These are phyloP conservation scores for Drosophila melanosoma DNA, from an alignment of 2,888 invertebrate species.

Conservation along the genomic window DNA sequence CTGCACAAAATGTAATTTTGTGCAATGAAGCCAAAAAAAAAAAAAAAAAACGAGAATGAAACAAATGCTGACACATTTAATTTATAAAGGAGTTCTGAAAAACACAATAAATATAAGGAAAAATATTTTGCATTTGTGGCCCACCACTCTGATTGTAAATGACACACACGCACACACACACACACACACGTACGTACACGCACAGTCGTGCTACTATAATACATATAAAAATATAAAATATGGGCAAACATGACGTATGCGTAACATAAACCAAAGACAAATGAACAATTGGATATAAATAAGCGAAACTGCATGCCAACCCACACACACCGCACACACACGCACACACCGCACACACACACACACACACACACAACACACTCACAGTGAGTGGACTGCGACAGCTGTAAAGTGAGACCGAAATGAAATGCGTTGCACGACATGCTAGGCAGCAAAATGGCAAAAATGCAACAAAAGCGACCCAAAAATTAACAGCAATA, in stretches of 20 bases:
- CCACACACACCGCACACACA: conserved; percentile 30
- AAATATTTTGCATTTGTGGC: conserved; percentile 75
- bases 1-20: conserved; percentile 7
- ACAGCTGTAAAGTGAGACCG: conserved; percentile 36
- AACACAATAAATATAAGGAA: conserved; percentile 72
- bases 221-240: conserved; percentile 71
- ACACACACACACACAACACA: conserved; percentile 21
- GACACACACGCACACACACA: conserved; percentile 23
- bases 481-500: conserved; percentile 72
- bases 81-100: conserved; percentile 65
- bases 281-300: conserved; percentile 81
- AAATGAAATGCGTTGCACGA: conserved; percentile 59
- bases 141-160: conserved; percentile 59
- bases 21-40: neutral
- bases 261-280: conserved; percentile 81
- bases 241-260: conserved; percentile 80
- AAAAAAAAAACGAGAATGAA: neutral
- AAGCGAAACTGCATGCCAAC: conserved; percentile 62
- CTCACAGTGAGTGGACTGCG: conserved; percentile 30
- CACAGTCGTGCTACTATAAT: conserved; percentile 28
- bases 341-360: conserved; percentile 10
- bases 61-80: conserved; percentile 60
- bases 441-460: conserved; percentile 48
- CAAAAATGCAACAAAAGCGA: conserved; percentile 72
- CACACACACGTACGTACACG: conserved; percentile 16